A percentile compares a stretch with the other conserved stretches of the same genome.
Conservation (phyloP, 1,140 invertebrate species). For the Nymphalis io region DNA sequence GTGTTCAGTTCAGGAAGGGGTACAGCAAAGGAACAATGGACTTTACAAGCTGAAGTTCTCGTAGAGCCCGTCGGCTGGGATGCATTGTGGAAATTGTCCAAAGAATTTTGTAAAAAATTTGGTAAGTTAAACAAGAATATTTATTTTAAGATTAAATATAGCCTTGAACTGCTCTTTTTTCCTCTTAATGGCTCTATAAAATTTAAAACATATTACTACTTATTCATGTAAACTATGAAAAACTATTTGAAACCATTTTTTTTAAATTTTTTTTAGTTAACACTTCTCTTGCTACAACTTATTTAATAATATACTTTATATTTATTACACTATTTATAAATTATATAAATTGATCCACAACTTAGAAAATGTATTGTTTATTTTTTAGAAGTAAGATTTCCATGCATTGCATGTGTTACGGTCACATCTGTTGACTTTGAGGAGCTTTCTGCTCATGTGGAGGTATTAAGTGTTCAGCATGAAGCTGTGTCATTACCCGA, state of each 20-base stretch:
- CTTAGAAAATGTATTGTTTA: neutral
- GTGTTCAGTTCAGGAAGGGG: conserved; percentile 64
- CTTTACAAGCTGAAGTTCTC: conserved; percentile 62
- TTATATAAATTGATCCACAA: neutral
- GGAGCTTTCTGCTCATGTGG: conserved; percentile 59
- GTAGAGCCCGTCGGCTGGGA: conserved; percentile 75
- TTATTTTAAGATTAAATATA: neutral
- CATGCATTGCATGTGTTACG: conserved; percentile 65
- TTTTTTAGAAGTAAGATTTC: conserved; percentile 65
- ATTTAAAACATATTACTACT: too few species aligned
- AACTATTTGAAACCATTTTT: too few species aligned
- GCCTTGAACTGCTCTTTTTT: too few species aligned
- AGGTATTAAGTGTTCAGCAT: conserved; percentile 71
- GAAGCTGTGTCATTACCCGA: conserved; percentile 66
- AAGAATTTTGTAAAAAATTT: conserved; percentile 73
- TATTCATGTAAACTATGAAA: too few species aligned
- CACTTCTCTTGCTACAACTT: too few species aligned
- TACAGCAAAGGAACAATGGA: conserved; percentile 66
- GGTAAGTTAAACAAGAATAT: conserved; percentile 45
- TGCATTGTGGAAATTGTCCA: conserved; percentile 73
- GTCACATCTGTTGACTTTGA: conserved; percentile 73
- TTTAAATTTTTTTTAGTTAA: too few species aligned
- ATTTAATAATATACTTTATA: too few species aligned
- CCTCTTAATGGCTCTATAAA: too few species aligned
- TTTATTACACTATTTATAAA: neutral